A percentile compares a stretch with the other conserved stretches of the same genome.
phyloP scores from a whole-genome alignment of 2,888 invertebrate genomes.

The Bimastos eiseni region DNA sequence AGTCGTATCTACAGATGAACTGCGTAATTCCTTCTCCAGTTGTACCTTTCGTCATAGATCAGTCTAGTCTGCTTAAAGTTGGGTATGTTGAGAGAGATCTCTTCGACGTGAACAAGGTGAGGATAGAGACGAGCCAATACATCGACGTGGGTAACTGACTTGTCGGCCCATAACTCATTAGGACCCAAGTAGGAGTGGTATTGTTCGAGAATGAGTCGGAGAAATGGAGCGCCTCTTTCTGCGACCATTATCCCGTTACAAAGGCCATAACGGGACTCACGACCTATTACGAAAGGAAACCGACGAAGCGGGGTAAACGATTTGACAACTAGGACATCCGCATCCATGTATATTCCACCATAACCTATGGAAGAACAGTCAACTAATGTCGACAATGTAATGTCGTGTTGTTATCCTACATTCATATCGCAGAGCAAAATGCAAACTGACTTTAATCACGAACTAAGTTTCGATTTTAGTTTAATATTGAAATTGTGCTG shows the following conservation, averaged over 20 bases:
- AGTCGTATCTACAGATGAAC: conserved; percentile 47
- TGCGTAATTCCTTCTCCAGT: no score
- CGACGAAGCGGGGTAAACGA: conserved; percentile 39
- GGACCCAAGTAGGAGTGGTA: conserved; percentile 25
- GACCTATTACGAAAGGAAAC: conserved; percentile 37
- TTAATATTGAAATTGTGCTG: no score
- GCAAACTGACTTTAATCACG: no score
- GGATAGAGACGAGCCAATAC: conserved; percentile 27
- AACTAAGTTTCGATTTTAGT: no score
- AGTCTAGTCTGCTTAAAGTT: conserved; percentile 28
- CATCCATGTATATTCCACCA: conserved; percentile 44
- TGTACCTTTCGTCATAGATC: conserved; percentile 29
- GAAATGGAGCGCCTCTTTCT: no score
- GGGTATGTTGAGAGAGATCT: conserved; percentile 31
- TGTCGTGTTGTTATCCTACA: no score
- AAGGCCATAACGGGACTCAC: conserved; percentile 32
- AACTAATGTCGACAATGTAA: no score
- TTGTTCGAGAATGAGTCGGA: conserved; percentile 32
- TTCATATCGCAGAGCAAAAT: no score
- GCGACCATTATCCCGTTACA: conserved; percentile 40
- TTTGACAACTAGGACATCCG: conserved; percentile 39
- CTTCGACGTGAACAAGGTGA: conserved; percentile 38
- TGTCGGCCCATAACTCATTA: conserved; percentile 9
- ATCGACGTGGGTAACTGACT: conserved; percentile 29
- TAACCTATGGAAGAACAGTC: not conserved